Conservation (phyloP, 2,797 vertebrate species). For the Urosaurus nigricauda region DNA sequence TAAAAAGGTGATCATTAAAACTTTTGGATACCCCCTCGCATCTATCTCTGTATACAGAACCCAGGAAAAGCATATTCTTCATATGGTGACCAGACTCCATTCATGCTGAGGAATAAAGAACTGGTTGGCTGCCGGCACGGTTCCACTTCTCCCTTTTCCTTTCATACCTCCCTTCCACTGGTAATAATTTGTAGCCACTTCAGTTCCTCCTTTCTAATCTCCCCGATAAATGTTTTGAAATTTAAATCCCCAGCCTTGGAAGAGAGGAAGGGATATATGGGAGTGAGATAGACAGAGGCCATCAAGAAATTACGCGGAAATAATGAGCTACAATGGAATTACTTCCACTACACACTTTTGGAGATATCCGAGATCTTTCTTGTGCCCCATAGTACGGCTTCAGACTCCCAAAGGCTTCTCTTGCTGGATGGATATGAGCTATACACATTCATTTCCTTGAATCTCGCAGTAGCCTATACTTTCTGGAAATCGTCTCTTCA, state of each 20-base stretch:
- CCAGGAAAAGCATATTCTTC: constrained; percentile 59
- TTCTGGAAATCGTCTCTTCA: background rate
- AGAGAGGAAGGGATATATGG: background rate
- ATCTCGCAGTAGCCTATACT: background rate
- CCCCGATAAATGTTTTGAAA: constrained; percentile 66
- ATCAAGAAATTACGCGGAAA: constrained; percentile 24
- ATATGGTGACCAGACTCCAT: constrained; percentile 42
- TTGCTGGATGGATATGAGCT: background rate
- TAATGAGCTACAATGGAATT: constrained; percentile 53
- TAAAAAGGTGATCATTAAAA: too few species aligned
- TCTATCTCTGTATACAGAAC: constrained; percentile 50
- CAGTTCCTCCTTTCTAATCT: constrained; percentile 71
- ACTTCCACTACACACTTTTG: constrained; percentile 46
- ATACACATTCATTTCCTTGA: constrained; percentile 26
- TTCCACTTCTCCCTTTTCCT: constrained; percentile 36
- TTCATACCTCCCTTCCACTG: constrained; percentile 46
- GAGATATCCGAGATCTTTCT: constrained; percentile 40
- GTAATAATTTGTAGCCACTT: constrained; percentile 66
- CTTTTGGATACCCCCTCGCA: too few species aligned
- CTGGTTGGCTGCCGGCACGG: constrained; percentile 49
- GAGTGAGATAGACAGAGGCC: background rate
- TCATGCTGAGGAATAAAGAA: constrained; percentile 50
- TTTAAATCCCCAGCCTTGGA: constrained; percentile 56
- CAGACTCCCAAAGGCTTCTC: constrained; percentile 31
- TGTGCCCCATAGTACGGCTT: constrained; percentile 38